Base-by-base conservation (phyloP, 2,113 vertebrate genomes). In the Catharus fuscescens region DNA sequence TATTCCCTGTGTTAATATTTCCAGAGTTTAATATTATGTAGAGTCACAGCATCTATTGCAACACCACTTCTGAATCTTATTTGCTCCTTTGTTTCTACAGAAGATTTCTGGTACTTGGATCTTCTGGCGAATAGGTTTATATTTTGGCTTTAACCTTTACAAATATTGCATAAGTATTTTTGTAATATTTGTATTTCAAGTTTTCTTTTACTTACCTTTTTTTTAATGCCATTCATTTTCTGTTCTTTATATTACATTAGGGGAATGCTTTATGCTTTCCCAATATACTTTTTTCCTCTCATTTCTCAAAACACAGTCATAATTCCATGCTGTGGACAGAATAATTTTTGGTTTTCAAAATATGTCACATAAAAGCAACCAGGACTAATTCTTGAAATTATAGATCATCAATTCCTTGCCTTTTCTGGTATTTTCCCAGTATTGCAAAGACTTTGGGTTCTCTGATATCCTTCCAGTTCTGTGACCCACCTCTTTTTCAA, bases 21-120 rank as follows among this genome's bases (percentile, higher is more conserved):
- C 8, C 16, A 98, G 89, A 72, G 97, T 97, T 97, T 94, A 97
- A 90, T 97, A 96, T 40, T 80, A n/a, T 38, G 72, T 78, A 26
- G 12, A 34, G 5, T 67, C 50, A 32, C 7, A 31, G 2, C 57
- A 20, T 72, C 23, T 72, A 26, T 40, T 87, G 20, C 48, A 60
- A 9, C 69, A n/a, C 7, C 17, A 24, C 3, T 56, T 79, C 32
- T 66, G 44, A 80, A 64, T 3, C 12, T 10, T 52, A 47, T 64
- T 87, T 85, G 7, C 25, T 64, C 14, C 32, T 54, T 79, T 44
- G 3, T 81, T 67, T 10, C 24, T 44, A n/a, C 11, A 62, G 14
- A 86, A 73, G 31, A 34, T 20, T 54, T 85, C 24, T 80, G 15
- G 19, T 64, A 18, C 17, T 87, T 67, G 86, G 7, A 61, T 74